phyloP scores from a whole-genome alignment of 2,797 vertebrate genomes.

The Pagetopsis macropterus region DNA sequence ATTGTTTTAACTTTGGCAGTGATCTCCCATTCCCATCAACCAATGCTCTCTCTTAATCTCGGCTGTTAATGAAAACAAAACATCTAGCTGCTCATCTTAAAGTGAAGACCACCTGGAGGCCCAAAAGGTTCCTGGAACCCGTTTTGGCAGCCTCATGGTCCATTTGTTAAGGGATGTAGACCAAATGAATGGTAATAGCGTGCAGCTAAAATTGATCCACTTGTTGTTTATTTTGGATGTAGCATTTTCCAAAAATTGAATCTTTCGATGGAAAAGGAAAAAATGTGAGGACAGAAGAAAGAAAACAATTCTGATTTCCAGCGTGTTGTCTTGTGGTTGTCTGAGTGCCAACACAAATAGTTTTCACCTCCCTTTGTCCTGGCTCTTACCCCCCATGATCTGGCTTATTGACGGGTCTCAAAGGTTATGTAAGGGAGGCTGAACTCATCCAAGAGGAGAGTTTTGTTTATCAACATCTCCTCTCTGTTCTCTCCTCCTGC shows the following conservation, averaged over 20 bases:
- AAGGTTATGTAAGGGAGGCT: slow-evolving; percentile 30
- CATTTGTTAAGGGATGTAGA: slow-evolving; percentile 24
- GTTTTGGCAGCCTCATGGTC: slow-evolving; percentile 27
- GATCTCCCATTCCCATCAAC: slow-evolving; percentile 24
- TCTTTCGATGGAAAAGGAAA: slow-evolving; percentile 14
- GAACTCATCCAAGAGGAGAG: slow-evolving; percentile 53
- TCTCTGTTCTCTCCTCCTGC: slow-evolving; percentile 33
- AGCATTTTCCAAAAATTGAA: slow-evolving; percentile 6
- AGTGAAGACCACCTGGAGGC: slow-evolving; percentile 35
- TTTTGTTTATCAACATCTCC: slow-evolving; percentile 77
- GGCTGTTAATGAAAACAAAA: slow-evolving; percentile 49
- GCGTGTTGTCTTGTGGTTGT: slow-evolving; percentile 51
- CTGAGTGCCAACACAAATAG: slow-evolving; percentile 43
- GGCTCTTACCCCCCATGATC: slow-evolving; percentile 30
- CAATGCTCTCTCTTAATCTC: slow-evolving; percentile 31
- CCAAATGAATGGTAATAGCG: slow-evolving; percentile 1
- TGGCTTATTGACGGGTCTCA: slow-evolving; percentile 33
- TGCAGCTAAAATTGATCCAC: slow-evolving; percentile 15
- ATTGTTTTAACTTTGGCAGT: slow-evolving; percentile 51
- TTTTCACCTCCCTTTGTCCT: slow-evolving; percentile 43
- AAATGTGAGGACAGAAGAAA: slow-evolving; percentile 18
- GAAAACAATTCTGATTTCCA: slow-evolving; percentile 38
- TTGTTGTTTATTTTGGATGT: slow-evolving; percentile 52
- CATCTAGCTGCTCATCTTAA: slow-evolving; percentile 19
- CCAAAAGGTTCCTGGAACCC: slow-evolving; percentile 30